Conservation (phyloP, 2,888 invertebrate species). For the Cosmorhoe ocellata region DNA sequence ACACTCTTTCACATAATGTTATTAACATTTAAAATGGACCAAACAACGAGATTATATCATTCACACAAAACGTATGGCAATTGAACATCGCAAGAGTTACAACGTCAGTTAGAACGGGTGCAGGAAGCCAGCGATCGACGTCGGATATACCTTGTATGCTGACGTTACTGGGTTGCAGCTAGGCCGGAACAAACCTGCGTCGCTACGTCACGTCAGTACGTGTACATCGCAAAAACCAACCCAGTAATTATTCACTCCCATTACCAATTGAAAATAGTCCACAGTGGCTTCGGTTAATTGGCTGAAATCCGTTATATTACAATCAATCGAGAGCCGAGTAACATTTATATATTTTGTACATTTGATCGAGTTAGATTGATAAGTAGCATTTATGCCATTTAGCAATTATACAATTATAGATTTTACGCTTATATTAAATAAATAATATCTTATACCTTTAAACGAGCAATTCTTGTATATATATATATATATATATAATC, state of each 20-base stretch:
- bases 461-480: too few relatives aligned
- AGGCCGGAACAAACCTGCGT: constrained; percentile 6
- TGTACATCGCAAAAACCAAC: constrained; percentile 10
- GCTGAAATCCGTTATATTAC: neutral
- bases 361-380: too few relatives aligned
- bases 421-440: too few relatives aligned
- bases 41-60: too few relatives aligned
- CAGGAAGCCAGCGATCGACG: constrained; percentile 46
- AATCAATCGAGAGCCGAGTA: too few relatives aligned
- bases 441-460: too few relatives aligned
- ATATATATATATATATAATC: too few relatives aligned
- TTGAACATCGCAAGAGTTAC: constrained; percentile 41
- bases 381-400: too few relatives aligned
- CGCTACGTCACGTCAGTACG: constrained; percentile 4
- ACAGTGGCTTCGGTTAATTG: constrained; percentile 1
- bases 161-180: constrained; percentile 34
- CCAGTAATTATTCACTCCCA: constrained; percentile 10
- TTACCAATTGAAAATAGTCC: constrained; percentile 10
- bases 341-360: too few relatives aligned
- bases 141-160: constrained; percentile 43
- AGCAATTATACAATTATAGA: too few relatives aligned
- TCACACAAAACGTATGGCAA: constrained; percentile 8
- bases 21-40: too few relatives aligned
- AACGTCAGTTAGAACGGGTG: constrained; percentile 38
- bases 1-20: too few relatives aligned